Evolutionary conservation across 2,888 invertebrate species (phyloP), one percentile per base, ranked within the genome.

Genomic region (Lithodes maja): DNA sequence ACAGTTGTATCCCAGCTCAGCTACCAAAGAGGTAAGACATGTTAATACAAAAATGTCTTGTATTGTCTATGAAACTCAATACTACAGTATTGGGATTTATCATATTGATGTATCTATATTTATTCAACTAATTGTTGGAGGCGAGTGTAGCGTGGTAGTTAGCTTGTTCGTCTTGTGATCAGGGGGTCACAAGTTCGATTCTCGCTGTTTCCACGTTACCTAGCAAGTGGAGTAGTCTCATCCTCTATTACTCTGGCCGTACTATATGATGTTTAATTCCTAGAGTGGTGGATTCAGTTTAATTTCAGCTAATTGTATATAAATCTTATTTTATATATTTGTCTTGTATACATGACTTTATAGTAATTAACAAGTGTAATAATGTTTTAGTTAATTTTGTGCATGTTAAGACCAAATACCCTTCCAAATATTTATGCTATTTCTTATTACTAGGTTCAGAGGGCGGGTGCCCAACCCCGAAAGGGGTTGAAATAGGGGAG

Each of bases 101-200:
- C 9, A 55, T 55, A 55, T 55, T 55, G 71, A 17, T n/a, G 17
- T 17, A n/a, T 71, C n/a, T 17, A 71, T 17, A 71, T 71, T 71
- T 71, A 71, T 71, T 71, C 71, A 71, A 71, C 7, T 71, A 71
- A 71, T 71, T 9, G 71, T n/a, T 71, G 71, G 15, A 71, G 1
- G 71, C 1, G 71, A 71, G 71, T 17, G 71, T 71, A 1, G 17
- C 71, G 15, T 2, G 71, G 9, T 71, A 17, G 71, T 71, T 71
- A n/a, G 71, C 1, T 71, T 71, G 71, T 71, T 71, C 71, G 71
- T 71, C 71, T 71, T 9, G 71, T 71, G 71, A 71, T 71, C 71
- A 1, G 71, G 71, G 71, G 3, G 17, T 71, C 71, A 71, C n/a
- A 71, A n/a, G 15, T 71, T 71, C 71, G 71, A 9, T 0, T 71